Evolutionary conservation across 2,113 vertebrate species (phyloP), one percentile per base, ranked within the genome.

Genomic region (Oplegnathus fasciatus): DNA sequence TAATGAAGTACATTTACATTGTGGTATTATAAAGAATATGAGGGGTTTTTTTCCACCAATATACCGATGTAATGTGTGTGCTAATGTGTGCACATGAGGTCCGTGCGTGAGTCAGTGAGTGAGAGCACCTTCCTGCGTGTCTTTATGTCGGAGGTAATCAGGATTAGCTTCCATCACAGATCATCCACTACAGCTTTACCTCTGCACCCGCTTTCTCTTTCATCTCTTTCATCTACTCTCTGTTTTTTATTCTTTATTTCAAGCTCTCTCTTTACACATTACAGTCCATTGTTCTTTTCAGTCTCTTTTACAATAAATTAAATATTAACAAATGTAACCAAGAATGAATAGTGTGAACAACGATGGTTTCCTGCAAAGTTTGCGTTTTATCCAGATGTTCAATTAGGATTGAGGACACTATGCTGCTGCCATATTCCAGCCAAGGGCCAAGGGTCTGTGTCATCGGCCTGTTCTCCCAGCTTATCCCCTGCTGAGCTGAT

Each of bases 401-500:
- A 28, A 4, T 83, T 67, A 67, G 85, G 88, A 91, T 90, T 78
- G 67, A 90, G 89, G 90, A 87, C 89, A 69, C 55, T 30, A 37
- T 34, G 7, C 44, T 40, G 64, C 32, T 52, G 54, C 75, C 26
- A 48, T 10, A 57, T 69, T 86, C 68, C 82, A 80, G 85, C 71
- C 69, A 32, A 69, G 71, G 75, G 50, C 77, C 66, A 78, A 78
- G 80, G 87, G 65, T 89, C 86, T 78, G 85, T 90, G 90, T 91
- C 86, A 73, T 74, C 55, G 37, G 72, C 72, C 69, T 85, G 82
- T 77, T 84, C 82, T 64, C 54, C 18, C 82, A 83, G 91, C 68
- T 94, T 90, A 94, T 92, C 92, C 84, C 66, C 15, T 17, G 70
- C 81, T 93, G 90, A 94, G 92, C 94, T 88, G 79, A 92, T 94